Percentiles rank a stretch among this genome's conserved stretches.
phyloP scores from a whole-genome alignment of 1,140 invertebrate species.

The Saccostrea glomerata region DNA sequence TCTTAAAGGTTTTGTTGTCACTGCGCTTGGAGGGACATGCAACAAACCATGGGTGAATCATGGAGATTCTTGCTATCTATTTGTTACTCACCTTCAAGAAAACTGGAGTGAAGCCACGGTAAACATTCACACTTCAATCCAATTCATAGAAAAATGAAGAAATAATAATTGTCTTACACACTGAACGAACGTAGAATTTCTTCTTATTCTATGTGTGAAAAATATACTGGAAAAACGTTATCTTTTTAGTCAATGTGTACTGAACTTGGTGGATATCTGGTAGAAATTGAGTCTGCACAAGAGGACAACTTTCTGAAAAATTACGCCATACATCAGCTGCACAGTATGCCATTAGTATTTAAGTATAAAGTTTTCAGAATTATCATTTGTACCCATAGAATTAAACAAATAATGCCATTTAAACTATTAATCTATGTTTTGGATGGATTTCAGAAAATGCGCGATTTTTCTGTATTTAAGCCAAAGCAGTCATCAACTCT shows the following conservation, averaged over 20 bases:
- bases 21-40: not conserved
- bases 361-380: not conserved
- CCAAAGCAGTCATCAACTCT: too few relatives aligned
- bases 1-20: not conserved
- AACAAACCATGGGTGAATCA: not conserved
- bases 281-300: not conserved
- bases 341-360: not conserved
- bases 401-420: too few relatives aligned
- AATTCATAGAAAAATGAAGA: not conserved
- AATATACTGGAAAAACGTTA: not conserved
- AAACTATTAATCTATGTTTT: too few relatives aligned
- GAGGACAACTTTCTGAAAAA: not conserved
- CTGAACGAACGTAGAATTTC: too few relatives aligned
- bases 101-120: not conserved
- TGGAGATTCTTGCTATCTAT: not conserved
- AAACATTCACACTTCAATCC: not conserved
- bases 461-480: too few relatives aligned
- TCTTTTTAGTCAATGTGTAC: slow-evolving; percentile 10
- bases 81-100: slow-evolving; percentile 1
- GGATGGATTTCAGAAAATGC: too few relatives aligned
- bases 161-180: not conserved
- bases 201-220: too few relatives aligned
- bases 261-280: not conserved
- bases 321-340: not conserved
- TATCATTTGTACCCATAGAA: too few relatives aligned